phyloP scores from a whole-genome alignment of 2,113 vertebrate species.

The Aegotheles bennettii region DNA sequence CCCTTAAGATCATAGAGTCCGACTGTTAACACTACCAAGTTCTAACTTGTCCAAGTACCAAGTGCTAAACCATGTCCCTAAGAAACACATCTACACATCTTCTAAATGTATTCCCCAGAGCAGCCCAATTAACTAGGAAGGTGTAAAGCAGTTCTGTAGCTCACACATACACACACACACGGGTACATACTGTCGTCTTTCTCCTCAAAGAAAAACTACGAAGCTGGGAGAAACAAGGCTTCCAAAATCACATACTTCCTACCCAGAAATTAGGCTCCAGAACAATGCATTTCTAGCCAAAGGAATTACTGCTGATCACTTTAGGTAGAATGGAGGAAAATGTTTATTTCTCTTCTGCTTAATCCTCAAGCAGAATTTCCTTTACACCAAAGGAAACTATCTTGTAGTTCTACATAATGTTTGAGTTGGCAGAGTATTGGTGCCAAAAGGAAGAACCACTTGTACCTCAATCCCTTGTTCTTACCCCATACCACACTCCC shows the following conservation, averaged over 20 bases:
- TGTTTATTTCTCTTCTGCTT: not conserved
- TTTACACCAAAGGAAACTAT: not conserved
- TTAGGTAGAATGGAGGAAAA: not conserved
- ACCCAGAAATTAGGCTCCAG: not conserved
- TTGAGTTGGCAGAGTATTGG: not conserved
- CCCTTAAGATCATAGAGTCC: not conserved
- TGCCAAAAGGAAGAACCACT: not conserved
- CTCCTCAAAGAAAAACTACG: not conserved
- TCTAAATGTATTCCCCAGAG: not conserved
- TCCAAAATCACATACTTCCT: not conserved
- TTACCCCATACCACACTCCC: not conserved
- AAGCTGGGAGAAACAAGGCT: not conserved
- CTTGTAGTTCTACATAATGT: not conserved
- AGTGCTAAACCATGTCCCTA: not conserved
- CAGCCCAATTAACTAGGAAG: not conserved
- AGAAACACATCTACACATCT: not conserved
- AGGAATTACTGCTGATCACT: not conserved
- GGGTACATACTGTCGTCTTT: not conserved
- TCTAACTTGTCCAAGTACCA: too few species aligned
- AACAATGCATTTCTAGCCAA: not conserved
- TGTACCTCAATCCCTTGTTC: not conserved
- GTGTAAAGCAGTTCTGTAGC: not conserved
- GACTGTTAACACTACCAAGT: not conserved
- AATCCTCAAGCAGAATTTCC: not conserved
- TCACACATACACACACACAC: accelerated